A percentile compares a stretch with the other conserved stretches of the same genome.
phyloP scores from a whole-genome alignment of 2,888 invertebrate species.

The Pheosia gnoma region DNA sequence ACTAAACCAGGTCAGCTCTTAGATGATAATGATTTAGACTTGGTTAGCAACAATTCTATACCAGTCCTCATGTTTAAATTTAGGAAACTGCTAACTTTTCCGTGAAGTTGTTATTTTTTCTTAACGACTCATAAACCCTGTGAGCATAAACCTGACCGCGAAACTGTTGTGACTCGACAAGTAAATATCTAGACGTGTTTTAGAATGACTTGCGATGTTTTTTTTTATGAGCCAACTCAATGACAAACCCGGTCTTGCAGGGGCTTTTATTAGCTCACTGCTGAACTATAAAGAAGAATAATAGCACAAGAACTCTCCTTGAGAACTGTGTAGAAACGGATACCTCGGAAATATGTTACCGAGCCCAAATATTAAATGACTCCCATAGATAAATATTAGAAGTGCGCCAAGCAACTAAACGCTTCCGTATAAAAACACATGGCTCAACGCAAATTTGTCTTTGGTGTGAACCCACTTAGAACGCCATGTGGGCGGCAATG shows the following conservation, averaged over 20 bases:
- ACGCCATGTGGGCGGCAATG: conserved; percentile 68
- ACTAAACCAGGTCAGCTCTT: background rate
- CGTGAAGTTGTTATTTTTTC: conserved; percentile 22
- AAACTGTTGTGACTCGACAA: conserved; percentile 13
- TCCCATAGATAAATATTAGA: background rate
- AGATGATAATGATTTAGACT: background rate
- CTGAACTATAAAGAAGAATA: too few relatives aligned
- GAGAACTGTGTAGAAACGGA: too few relatives aligned
- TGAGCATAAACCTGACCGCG: conserved; percentile 5
- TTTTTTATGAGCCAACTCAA: too few relatives aligned
- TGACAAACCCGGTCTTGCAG: too few relatives aligned
- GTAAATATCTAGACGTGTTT: conserved; percentile 4
- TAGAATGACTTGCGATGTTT: background rate
- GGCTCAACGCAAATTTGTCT: conserved; percentile 46
- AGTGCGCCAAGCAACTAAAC: conserved; percentile 10
- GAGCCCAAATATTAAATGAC: background rate
- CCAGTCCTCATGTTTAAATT: conserved; percentile 20
- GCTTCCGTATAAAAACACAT: conserved; percentile 58
- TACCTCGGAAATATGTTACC: too few relatives aligned
- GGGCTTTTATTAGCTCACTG: too few relatives aligned
- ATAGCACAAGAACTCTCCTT: too few relatives aligned
- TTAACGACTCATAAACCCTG: conserved; percentile 12
- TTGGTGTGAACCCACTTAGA: conserved; percentile 57
- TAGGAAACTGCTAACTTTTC: conserved; percentile 26
- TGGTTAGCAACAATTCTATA: conserved; percentile 10